Evolutionary conservation across 2,888 invertebrate species (phyloP), one percentile per base, ranked within the genome.

Genomic region (Eristalinus aeneus): DNA sequence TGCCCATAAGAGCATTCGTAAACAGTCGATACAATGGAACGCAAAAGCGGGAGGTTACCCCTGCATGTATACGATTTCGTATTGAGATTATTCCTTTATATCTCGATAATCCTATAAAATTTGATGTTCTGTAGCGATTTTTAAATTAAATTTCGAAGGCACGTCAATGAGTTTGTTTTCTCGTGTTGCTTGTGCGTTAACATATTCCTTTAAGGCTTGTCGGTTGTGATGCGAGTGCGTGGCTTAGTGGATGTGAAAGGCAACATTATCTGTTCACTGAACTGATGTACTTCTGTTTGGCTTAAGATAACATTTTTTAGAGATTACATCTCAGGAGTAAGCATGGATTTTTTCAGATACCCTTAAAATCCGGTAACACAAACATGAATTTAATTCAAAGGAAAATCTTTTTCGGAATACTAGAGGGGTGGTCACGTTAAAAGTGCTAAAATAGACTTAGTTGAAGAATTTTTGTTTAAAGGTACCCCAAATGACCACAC

Each of bases 1-100:
- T 68, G 56, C 54, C 68, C 68, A 56, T 56, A 68, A 54, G 34
- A 68, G 46, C 16, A 46, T 46, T 16, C 46, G 46, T 16, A 46
- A 46, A 46, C 46, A 46, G 16, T 46, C 46, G 16, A 46, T 46
- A 8, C 16, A n/a, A 20, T 46, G 46, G 46, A 16, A 46, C 16
- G 46, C 5, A 16, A 46, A 16, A n/a, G 46, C 27, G 46, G 16
- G 16, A 2, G 16, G 16, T 16, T 16, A 46, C 16, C 46, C 46
- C 46, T 46, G 46, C 46, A 46, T 46, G 46, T 16, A 16, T 46
- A 46, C 16, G 46, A 46, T 8, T 16, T 46, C 46, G 46, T 46
- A 46, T 46, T 16, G 46, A 8, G 16, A 46, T 46, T 46, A 56
- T 56, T 56, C 23, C 12, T 22, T 56, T 27, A 12, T 56, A 56